phyloP scores from a whole-genome alignment of 1,140 invertebrate genomes.

The Calephelis nemesis region DNA sequence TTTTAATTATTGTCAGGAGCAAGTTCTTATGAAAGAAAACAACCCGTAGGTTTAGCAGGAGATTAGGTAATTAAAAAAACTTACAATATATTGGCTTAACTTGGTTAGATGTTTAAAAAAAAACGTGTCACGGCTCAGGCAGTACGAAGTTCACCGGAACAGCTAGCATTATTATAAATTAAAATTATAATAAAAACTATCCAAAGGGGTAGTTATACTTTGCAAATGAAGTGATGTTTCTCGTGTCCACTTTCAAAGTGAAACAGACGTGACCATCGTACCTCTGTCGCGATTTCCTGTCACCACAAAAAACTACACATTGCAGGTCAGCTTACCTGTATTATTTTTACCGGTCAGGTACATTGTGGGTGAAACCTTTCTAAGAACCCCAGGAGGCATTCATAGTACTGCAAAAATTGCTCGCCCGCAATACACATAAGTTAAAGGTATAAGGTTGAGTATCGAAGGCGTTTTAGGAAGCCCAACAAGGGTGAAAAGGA shows the following conservation, averaged over 20 bases:
- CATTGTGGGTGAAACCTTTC: constrained; percentile 46
- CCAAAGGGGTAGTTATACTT: neutral
- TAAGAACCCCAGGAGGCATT: constrained; percentile 39
- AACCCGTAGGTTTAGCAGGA: no score
- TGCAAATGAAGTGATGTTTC: neutral
- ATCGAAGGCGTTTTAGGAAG: constrained; percentile 1
- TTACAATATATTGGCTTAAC: no score
- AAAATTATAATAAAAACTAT: neutral
- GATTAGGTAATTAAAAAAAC: no score
- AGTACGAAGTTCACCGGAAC: no score
- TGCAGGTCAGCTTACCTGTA: constrained; percentile 54
- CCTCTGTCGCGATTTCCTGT: constrained; percentile 63
- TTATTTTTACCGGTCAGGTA: constrained; percentile 55
- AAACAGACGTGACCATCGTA: constrained; percentile 37
- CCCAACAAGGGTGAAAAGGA: constrained; percentile 6
- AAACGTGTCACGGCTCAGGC: no score
- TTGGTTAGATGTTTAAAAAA: no score
- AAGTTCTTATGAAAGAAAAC: no score
- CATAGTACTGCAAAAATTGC: constrained; percentile 37
- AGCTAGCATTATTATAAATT: no score
- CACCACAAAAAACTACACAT: constrained; percentile 34
- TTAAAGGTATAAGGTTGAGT: constrained; percentile 20
- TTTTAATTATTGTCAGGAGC: no score
- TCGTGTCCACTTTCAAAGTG: neutral
- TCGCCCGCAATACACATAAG: neutral